Conservation (phyloP, 2,797 vertebrate species). For the Mormyrops attenuatus region DNA sequence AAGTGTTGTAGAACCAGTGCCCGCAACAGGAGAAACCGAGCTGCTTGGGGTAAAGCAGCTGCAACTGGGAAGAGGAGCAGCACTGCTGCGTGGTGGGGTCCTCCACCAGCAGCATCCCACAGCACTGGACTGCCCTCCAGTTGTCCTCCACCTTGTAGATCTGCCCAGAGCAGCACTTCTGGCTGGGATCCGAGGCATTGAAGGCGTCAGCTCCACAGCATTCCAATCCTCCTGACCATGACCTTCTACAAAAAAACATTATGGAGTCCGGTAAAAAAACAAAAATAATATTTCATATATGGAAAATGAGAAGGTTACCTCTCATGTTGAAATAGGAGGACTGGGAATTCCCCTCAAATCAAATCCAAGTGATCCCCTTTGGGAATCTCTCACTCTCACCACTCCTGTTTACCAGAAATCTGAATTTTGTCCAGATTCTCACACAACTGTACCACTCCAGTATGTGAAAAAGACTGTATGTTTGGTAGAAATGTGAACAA, state of each 20-base stretch:
- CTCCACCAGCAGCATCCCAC: constrained; percentile 39
- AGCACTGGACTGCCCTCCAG: constrained; percentile 26
- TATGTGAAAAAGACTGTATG: not conserved
- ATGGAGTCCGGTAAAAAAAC: too few relatives aligned
- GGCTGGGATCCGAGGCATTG: constrained; percentile 4
- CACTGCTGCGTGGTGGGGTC: constrained; percentile 25
- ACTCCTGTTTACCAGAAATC: not conserved
- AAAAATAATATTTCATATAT: not conserved
- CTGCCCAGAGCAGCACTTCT: constrained; percentile 46
- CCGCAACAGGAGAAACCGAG: constrained; percentile 44
- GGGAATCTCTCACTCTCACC: not conserved
- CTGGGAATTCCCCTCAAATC: not conserved
- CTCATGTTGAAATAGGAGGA: not conserved
- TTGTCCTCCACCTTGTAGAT: constrained; percentile 23
- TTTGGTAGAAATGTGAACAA: not conserved
- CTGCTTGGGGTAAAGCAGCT: constrained; percentile 33
- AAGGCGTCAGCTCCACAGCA: constrained; percentile 48
- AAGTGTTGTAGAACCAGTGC: constrained; percentile 43
- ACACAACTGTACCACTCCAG: not conserved
- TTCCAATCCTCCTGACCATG: not conserved
- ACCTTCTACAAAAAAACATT: constrained; percentile 25
- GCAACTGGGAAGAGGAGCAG: constrained; percentile 37
- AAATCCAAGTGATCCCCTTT: not conserved
- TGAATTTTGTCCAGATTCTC: not conserved
- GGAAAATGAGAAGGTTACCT: not conserved